phyloP scores from a whole-genome alignment of 2,797 vertebrate genomes.

The Pseudocheirus occidentalis region DNA sequence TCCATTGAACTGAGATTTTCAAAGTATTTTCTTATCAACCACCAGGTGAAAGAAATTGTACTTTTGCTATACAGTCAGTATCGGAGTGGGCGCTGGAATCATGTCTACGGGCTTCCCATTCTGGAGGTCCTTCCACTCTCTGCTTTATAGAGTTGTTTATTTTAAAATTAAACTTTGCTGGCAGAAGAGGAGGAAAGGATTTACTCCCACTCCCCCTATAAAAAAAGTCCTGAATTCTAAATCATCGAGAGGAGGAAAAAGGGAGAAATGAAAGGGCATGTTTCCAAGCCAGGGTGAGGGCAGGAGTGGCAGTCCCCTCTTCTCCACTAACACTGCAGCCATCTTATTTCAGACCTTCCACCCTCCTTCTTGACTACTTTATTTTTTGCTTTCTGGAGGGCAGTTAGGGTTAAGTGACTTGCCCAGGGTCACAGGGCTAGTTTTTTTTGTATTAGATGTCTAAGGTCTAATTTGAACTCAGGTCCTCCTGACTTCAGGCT shows the following conservation, averaged over 20 bases:
- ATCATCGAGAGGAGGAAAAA: background rate
- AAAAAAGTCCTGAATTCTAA: background rate
- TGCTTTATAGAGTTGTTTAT: background rate
- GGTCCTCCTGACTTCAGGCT: no score
- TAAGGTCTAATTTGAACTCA: no score
- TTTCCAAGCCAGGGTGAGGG: background rate
- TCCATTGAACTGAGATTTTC: background rate
- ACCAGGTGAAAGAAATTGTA: background rate
- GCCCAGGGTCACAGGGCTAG: no score
- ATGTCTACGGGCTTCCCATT: background rate
- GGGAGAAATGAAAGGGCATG: background rate
- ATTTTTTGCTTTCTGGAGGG: no score
- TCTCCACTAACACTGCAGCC: background rate
- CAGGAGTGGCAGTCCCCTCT: background rate
- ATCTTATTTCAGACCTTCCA: background rate
- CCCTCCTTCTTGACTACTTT: background rate
- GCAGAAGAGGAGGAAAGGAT: background rate
- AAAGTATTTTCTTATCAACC: background rate
- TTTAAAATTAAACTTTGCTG: background rate
- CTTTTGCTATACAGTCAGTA: background rate
- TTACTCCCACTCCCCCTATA: accelerated
- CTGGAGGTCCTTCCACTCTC: background rate
- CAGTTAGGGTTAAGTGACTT: no score
- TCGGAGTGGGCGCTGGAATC: no score
- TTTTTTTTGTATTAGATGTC: no score